phyloP scores from a whole-genome alignment of 53 echinoderm and acorn worm species.

The Patiria pectinifera region DNA sequence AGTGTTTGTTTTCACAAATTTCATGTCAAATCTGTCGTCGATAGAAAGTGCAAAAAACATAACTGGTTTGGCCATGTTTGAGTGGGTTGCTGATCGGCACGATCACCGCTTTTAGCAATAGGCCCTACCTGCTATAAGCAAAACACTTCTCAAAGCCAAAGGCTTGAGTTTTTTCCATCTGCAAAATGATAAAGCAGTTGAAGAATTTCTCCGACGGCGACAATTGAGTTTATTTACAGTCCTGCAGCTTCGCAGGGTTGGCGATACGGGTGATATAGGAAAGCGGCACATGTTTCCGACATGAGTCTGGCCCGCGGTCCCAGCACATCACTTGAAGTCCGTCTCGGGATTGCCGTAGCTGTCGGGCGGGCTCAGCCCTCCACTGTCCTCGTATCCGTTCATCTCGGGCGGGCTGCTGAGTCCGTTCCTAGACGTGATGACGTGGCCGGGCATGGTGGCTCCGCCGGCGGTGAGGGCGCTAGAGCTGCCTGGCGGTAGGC shows the following conservation, averaged over 20 bases:
- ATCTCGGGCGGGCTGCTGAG: conserved; percentile 46
- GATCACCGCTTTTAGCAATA: too few species aligned
- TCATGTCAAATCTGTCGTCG: too few species aligned
- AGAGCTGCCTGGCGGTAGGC: conserved; percentile 94
- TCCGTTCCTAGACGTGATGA: conserved; percentile 64
- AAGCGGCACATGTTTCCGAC: not conserved
- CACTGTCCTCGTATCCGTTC: conserved; percentile 53
- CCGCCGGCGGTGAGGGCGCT: conserved; percentile 79
- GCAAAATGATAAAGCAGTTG: not conserved
- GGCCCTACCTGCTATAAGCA: not conserved
- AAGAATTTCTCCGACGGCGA: not conserved
- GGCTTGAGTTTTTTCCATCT: not conserved
- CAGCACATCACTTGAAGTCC: conserved; percentile 52
- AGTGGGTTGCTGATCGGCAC: too few species aligned
- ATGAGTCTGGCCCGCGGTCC: not conserved
- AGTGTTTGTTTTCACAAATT: too few species aligned
- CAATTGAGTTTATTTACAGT: not conserved
- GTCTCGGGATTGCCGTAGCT: conserved; percentile 47
- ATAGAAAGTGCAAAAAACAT: too few species aligned
- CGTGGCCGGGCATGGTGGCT: conserved; percentile 71
- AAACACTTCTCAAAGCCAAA: not conserved
- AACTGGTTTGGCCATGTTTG: too few species aligned
- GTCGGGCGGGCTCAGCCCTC: conserved; percentile 19
- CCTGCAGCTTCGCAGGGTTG: not conserved
- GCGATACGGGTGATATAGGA: not conserved